Evolutionary conservation across 2,797 vertebrate genomes (phyloP).

Genomic region (Phrynocephalus forsythii): DNA sequence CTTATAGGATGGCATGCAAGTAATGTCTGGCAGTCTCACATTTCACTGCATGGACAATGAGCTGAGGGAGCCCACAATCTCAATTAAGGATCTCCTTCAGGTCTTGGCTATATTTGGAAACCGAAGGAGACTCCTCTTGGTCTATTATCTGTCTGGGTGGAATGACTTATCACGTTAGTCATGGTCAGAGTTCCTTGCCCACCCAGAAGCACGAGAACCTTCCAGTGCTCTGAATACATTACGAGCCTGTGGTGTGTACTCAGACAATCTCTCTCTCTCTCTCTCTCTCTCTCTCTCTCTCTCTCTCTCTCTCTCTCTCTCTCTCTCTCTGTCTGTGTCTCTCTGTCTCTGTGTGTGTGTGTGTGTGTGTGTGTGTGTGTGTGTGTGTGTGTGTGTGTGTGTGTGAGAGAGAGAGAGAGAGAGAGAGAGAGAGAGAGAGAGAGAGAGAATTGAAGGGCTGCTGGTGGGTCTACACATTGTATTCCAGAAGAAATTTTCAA

Average conservation of each 20-base stretch:
- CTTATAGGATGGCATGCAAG: not conserved
- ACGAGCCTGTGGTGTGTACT: not conserved
- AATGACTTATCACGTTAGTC: constrained; percentile 6
- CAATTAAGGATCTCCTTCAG: not conserved
- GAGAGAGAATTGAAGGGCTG: too few relatives aligned
- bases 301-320: too few relatives aligned
- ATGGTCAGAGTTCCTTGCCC: constrained; percentile 7
- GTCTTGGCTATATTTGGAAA: constrained; percentile 2
- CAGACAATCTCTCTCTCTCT: not conserved
- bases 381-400: too few relatives aligned
- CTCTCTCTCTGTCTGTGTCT: not conserved
- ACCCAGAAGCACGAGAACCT: not conserved
- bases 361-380: not conserved
- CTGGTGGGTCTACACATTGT: not conserved
- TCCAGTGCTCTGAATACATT: not conserved
- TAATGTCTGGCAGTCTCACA: not conserved
- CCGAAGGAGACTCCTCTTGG: not conserved
- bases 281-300: not conserved
- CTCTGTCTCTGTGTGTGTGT: too few relatives aligned
- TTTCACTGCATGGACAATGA: not conserved
- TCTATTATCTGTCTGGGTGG: not conserved
- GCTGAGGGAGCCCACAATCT: not conserved
- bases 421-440: too few relatives aligned
- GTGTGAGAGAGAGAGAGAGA: too few relatives aligned
- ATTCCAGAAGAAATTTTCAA: not conserved